These are phyloP conservation scores for Capreolus pygargus DNA, from an alignment of 2,113 vertebrate species.

Conservation along the genomic window DNA sequence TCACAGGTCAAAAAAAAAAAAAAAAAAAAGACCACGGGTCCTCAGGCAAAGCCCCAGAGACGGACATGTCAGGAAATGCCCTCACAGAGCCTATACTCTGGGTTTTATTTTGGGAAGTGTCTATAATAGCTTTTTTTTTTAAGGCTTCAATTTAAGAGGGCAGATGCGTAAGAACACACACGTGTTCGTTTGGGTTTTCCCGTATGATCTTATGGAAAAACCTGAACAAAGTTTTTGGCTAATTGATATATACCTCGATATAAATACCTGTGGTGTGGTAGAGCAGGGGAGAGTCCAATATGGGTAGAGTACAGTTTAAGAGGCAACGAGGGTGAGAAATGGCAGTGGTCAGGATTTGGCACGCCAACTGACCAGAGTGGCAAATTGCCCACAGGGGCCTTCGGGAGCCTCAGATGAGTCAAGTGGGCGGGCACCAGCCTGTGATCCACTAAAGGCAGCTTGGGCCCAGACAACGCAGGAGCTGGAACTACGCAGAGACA, in stretches of 20 bases:
- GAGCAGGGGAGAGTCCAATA: neutral
- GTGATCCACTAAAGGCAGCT: neutral
- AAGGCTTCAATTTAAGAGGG: neutral
- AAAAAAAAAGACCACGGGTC: neutral
- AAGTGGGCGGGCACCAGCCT: neutral
- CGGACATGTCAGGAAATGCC: fast-evolving
- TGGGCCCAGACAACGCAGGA: neutral
- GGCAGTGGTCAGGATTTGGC: neutral
- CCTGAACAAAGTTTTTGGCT: neutral
- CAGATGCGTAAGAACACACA: neutral
- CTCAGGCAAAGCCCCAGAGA: neutral
- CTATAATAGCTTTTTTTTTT: neutral
- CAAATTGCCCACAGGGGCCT: neutral
- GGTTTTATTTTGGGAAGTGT: neutral
- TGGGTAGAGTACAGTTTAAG: neutral
- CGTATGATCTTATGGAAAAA: neutral
- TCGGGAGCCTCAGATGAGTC: neutral
- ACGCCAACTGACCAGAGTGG: neutral
- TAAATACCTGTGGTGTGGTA: neutral
- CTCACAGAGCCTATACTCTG: neutral
- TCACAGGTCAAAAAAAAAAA: too few relatives aligned
- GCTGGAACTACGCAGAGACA: fast-evolving
- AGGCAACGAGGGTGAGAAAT: neutral
- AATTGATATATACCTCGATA: neutral
- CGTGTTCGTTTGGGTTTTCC: fast-evolving